A percentile compares a stretch with the other conserved stretches of the same genome.
These are phyloP conservation scores for Leguminivora glycinivorella DNA, from an alignment of 1,140 invertebrate species.

Conservation along the genomic window DNA sequence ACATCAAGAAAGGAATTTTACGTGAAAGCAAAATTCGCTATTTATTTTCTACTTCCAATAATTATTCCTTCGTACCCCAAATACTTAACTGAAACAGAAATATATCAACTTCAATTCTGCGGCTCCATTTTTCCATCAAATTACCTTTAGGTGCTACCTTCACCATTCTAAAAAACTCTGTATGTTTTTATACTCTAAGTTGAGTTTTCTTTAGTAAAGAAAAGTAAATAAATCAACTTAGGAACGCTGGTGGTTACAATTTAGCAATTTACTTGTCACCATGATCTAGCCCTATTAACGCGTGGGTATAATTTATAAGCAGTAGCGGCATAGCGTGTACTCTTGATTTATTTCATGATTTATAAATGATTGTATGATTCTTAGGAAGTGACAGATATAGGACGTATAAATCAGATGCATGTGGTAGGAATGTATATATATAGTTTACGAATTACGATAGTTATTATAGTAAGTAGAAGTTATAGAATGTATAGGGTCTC, in stretches of 20 bases:
- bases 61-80: slow-evolving; percentile 44
- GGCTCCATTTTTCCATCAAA: slow-evolving; percentile 58
- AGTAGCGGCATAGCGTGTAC: slow-evolving; percentile 25
- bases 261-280: slow-evolving; percentile 68
- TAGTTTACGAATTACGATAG: no score
- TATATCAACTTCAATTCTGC: slow-evolving; percentile 57
- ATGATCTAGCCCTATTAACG: slow-evolving; percentile 57
- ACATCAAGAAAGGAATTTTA: background rate
- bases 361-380: background rate
- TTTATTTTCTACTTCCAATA: slow-evolving; percentile 25
- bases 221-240: slow-evolving; percentile 55
- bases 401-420: background rate
- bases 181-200: slow-evolving; percentile 37
- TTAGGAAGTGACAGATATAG: background rate
- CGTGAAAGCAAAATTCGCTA: background rate
- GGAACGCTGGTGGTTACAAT: slow-evolving; percentile 59
- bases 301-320: slow-evolving; percentile 36
- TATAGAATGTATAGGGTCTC: no score
- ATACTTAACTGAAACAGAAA: slow-evolving; percentile 44
- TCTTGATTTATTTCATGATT: slow-evolving; percentile 3
- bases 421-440: no score
- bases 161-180: slow-evolving; percentile 30
- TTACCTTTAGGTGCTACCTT: slow-evolving; percentile 32
- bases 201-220: slow-evolving; percentile 33
- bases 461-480: no score